Conservation (phyloP, 2,113 vertebrate species). For the Malurus cyaneus region DNA sequence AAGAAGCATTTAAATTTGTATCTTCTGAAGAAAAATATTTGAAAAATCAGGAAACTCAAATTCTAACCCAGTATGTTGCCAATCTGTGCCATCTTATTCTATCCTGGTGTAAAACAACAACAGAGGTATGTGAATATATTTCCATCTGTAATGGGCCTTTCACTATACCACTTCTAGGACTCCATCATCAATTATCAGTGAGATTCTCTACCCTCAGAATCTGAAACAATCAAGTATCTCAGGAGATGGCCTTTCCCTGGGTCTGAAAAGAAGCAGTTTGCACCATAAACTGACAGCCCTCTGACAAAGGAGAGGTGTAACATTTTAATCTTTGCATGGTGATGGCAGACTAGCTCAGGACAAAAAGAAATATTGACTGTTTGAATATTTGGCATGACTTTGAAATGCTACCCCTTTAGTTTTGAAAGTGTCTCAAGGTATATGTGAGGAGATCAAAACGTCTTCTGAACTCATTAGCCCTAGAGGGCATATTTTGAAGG, state of each 20-base stretch:
- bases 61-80: not conserved
- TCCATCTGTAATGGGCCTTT: not conserved
- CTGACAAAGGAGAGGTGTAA: not conserved
- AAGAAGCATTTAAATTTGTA: not conserved
- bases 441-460: not conserved
- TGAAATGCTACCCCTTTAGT: not conserved
- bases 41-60: not conserved
- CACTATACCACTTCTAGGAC: not conserved
- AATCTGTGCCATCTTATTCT: not conserved
- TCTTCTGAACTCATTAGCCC: slow-evolving; percentile 3
- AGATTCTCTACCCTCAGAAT: not conserved
- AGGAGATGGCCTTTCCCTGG: not conserved
- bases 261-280: not conserved
- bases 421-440: not conserved
- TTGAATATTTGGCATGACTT: not conserved
- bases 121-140: not conserved
- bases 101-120: not conserved
- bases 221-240: not conserved
- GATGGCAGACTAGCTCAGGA: not conserved
- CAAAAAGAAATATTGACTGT: not conserved
- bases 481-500: slow-evolving; percentile 3
- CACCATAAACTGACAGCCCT: not conserved
- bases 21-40: not conserved
- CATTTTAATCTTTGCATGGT: slow-evolving; percentile 9
- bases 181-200: not conserved